Base-by-base conservation (phyloP, 2,113 vertebrate genomes). In the Prionailurus viverrinus region DNA sequence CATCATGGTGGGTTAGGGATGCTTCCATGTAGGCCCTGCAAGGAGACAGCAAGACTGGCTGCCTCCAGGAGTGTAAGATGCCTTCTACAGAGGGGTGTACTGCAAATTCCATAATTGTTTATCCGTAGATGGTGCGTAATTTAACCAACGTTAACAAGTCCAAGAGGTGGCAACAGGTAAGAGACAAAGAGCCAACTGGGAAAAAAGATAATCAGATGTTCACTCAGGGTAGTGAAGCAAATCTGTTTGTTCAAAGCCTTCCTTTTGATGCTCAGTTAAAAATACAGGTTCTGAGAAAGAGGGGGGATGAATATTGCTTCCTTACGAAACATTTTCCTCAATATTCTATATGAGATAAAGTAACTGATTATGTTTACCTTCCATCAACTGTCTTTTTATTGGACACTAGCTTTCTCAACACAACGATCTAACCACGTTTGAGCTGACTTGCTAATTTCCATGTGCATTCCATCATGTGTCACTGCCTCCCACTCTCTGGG, bases 21-120 rank as follows among this genome's bases (percentile, higher is more conserved):
- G 29, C 23, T 76, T 14, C 12, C 11, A 1, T 0, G 1, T 29
- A 8, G 21, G 12, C 2, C 36, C 14, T 0, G 0, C 3, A 39
- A 39, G 31, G 55, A 9, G 25, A 36, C 41, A 23, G 27, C 18
- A 45, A 53, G 51, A 10, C 8, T 5, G 16, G 31, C 1, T 25
- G 23, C 21, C 71, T 76, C 31, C 1, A 0, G 2, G 33, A 53
- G 14, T 25, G 27, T 5, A 16, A 53, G 39, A 80, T 29, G 8
- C 14, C 45, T 78, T 83, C 7, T 4, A 8, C 0, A 18, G 27
- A 51, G 12, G n/a, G 1, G 19, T 21, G 3, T 13, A 0, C 36
- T 74, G 21, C 1, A 48, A n/a, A 63, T 69, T 23, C 25, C 0
- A 31, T 16, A 15, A 25, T 33, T 58, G 39, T 25, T 33, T 69